Base-by-base conservation (phyloP, 2,888 invertebrate genomes). In the Mycalesis mineus region DNA sequence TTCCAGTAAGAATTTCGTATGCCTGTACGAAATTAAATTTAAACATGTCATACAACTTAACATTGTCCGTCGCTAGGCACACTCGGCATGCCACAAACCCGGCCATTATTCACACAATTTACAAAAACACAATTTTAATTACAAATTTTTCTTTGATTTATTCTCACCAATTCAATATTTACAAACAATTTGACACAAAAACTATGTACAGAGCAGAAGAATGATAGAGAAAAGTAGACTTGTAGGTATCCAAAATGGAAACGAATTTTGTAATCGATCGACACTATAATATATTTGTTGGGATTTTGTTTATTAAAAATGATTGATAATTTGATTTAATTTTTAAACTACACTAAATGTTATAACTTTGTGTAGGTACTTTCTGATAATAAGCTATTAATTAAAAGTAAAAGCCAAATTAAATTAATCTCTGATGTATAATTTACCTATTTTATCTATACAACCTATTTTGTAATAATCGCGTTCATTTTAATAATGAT, bases 31-130 rank as follows among this genome's bases (percentile, higher is more conserved):
- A 65, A 31, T 70, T 67, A 55, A 73, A 72, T 61, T 73, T 68
- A 40, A 66, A 71, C 62, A 87, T 73, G 62, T 82, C 72, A 61
- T 72, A 80, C 3, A 88, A 61, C 63, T 79, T 83, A 0, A 75
- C 60, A 17, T 77, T 61, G 5, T 76, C 75, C 7, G 79, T 82
- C 3, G 74, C 74, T n/a, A 88, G 71, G 61, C 88, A 88, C 57
- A 75, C 63, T 11, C 79, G 75, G 49, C 80, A 86, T 0, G 77
- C 79, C 41, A 75, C 40, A 37, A 68, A 50, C 17, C 65, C 65
- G 37, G 57, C 62, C 70, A 68, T 69, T 37, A 58, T 61, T 44
- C 29, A 49, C 41, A 28, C 33, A 40, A 42, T 29, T 44, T 13
- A 31, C 7, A n/a, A 3, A 5, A 36, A 53, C 7, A 9, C n/a